Evolutionary conservation across 2,113 vertebrate genomes (phyloP).

Genomic region (Pseudonaja textilis): DNA sequence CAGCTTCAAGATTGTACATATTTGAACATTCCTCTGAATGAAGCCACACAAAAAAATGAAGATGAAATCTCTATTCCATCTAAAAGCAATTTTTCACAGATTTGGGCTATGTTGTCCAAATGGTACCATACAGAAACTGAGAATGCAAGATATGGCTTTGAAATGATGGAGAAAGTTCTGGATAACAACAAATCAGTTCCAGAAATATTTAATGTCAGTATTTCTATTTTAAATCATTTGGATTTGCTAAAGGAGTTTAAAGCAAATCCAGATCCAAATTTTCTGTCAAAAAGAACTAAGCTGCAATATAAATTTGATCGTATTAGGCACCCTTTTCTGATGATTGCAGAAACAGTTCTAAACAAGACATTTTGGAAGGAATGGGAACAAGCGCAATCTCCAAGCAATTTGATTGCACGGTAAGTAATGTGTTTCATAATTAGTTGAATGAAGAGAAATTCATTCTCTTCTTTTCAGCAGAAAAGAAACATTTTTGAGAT

Average conservation of each 20-base stretch:
- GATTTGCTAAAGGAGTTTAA: conserved; percentile 36
- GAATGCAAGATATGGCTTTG: conserved; percentile 31
- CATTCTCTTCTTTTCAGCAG: neutral
- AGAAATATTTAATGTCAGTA: conserved; percentile 35
- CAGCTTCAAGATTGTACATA: neutral
- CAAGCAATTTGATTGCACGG: conserved; percentile 64
- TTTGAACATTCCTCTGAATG: neutral
- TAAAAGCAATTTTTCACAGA: neutral
- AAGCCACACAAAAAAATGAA: conserved; percentile 27
- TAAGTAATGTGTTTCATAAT: conserved; percentile 56
- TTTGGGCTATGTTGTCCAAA: conserved; percentile 24
- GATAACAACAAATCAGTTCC: neutral
- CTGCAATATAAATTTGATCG: conserved; percentile 28
- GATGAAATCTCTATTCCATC: neutral
- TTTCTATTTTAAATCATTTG: conserved; percentile 25
- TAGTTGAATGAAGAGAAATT: neutral
- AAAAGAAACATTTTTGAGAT: neutral
- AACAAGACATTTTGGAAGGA: conserved; percentile 57
- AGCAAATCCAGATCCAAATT: neutral
- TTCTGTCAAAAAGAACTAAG: conserved; percentile 17
- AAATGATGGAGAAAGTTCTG: conserved; percentile 29
- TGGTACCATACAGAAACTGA: neutral
- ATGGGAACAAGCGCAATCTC: conserved; percentile 51
- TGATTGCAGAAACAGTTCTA: conserved; percentile 45
- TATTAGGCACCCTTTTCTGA: conserved; percentile 18